phyloP scores from a whole-genome alignment of 37 sponge, comb jelly and placozoan species.

The Cliona cf. orientalis region DNA sequence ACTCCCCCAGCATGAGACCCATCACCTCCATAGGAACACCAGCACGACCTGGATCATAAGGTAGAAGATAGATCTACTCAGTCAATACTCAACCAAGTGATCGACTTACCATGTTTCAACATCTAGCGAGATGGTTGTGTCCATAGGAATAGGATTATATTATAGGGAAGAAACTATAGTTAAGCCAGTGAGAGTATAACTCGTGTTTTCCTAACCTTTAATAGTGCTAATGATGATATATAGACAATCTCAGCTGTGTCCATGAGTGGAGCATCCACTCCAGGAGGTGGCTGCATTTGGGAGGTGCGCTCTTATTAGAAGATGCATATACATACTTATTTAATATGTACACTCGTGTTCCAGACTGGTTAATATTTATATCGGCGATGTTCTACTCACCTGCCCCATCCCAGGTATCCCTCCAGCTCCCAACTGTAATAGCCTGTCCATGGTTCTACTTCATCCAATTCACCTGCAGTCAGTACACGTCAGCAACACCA shows the following conservation, averaged over 20 bases:
- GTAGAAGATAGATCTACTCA: neutral
- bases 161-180: neutral
- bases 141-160: neutral
- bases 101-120: slow-evolving; percentile 44
- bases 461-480: no score
- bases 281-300: slow-evolving; percentile 52
- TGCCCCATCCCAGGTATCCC: slow-evolving; percentile 84
- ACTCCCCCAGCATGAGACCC: slow-evolving; percentile 99
- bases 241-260: slow-evolving; percentile 99
- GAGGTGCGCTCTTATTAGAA: slow-evolving; percentile 1
- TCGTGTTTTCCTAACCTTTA: slow-evolving; percentile 76
- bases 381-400: slow-evolving; percentile 40
- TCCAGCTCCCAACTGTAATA: slow-evolving; percentile 75
- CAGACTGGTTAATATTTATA: neutral
- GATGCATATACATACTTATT: no score
- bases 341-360: neutral
- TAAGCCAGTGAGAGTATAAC: neutral
- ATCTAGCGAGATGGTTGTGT: slow-evolving; percentile 3
- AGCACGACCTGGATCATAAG: slow-evolving; percentile 81
- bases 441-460: slow-evolving; percentile 85
- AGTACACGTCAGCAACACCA: no score
- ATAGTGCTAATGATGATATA: slow-evolving; percentile 97
- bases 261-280: slow-evolving; percentile 82
- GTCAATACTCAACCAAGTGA: slow-evolving; percentile 39
- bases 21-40: slow-evolving; percentile 99